Evolutionary conservation across 2,797 vertebrate genomes (phyloP), one percentile per base, ranked within the genome.

Genomic region (Epinephelus coioides): DNA sequence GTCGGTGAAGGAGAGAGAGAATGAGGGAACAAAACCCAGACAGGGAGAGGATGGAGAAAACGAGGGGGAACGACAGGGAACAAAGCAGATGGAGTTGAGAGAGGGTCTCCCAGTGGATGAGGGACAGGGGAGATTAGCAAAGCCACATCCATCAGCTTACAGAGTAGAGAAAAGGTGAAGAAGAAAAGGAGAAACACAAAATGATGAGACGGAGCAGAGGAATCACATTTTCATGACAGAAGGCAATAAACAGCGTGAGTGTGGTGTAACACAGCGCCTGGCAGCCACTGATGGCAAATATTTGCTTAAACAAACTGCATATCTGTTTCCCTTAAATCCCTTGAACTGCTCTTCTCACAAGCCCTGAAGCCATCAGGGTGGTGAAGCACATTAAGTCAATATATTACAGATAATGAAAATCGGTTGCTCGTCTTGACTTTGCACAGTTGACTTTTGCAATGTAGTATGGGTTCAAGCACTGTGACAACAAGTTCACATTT

Each of bases 111-210:
- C 70, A 18, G 78, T 1, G 54, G 76, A 86, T 53, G 70, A 65
- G 76, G 65, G 50, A 38, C 53, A 27, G 34, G 34, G 51, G 60
- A 56, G 56, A 88, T 87, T 68, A 78, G 67, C 56, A 47, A 30
- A 74, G 65, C 46, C 25, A 60, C 81, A 84, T 88, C 82, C 78
- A 82, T 88, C 83, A 81, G 76, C 18, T 23, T 59, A 74, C 19
- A 78, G 64, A 80, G 60, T 25, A 66, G 54, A 63, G 56, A 43
- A 56, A 27, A 68, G 46, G 69, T 51, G 59, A 57, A 25, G 54
- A 61, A 57, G 21, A 17, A 40, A 25, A 8, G 14, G 8, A 44
- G 21, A n/a, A n/a, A 51, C 25, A 5, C 18, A 55, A 30, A 62
- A 6, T 12, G 43, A 8, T 9, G 27, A 57, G 17, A 54, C 34